Percentiles rank a stretch among this genome's conserved stretches.
phyloP scores from a whole-genome alignment of 2,888 invertebrate species.

The Agrypnus murinus region DNA sequence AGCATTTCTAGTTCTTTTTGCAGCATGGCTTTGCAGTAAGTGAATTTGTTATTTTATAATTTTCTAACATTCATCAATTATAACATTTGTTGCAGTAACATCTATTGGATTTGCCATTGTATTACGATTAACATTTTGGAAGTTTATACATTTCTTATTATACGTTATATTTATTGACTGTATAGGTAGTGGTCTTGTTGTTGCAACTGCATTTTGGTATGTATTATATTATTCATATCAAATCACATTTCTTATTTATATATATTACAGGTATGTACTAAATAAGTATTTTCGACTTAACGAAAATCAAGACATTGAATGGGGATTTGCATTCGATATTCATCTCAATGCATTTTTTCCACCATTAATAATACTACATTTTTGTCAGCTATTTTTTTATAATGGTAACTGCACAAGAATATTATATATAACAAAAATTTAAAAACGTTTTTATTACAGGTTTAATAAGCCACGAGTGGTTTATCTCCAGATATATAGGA shows the following conservation, averaged over 20 bases:
- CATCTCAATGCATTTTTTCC: conserved; percentile 99
- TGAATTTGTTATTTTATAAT: conserved; percentile 53
- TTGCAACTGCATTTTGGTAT: conserved; percentile 93
- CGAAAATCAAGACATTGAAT: conserved; percentile 91
- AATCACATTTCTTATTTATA: conserved; percentile 12
- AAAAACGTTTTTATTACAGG: conserved; percentile 74
- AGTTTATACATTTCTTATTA: conserved; percentile 87
- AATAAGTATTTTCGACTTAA: conserved; percentile 85
- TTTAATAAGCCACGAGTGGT: conserved; percentile 84
- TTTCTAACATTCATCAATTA: not conserved
- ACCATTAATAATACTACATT: conserved; percentile 93
- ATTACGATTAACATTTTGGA: conserved; percentile 79
- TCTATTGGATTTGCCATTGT: conserved; percentile 92
- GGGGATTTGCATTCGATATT: conserved; percentile 99
- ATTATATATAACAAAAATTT: conserved; percentile 4
- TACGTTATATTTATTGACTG: conserved; percentile 97
- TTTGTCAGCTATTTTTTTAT: conserved; percentile 92
- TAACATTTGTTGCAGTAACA: conserved; percentile 77
- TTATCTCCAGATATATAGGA: conserved; percentile 88
- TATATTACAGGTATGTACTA: conserved; percentile 81
- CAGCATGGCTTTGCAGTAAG: conserved; percentile 87
- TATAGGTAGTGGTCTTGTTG: conserved; percentile 88
- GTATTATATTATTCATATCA: conserved; percentile 55
- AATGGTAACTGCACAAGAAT: conserved; percentile 74
- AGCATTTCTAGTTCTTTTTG: conserved; percentile 94